phyloP scores from a whole-genome alignment of 2,888 invertebrate genomes.

The Philaethria dido region DNA sequence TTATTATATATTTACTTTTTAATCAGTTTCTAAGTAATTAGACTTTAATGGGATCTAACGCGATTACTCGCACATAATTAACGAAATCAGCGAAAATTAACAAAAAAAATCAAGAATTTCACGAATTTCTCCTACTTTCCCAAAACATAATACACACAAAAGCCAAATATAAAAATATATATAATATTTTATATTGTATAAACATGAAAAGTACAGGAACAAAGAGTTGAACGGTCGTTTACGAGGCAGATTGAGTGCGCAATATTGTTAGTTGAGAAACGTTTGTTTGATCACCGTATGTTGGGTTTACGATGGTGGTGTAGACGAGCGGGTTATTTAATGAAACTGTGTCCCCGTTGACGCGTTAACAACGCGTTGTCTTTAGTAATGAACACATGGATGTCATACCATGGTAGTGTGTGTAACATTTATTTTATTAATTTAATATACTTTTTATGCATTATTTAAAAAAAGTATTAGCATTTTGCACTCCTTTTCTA shows the following conservation, averaged over 20 bases:
- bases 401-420: too few species aligned
- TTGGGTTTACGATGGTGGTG: constrained; percentile 15
- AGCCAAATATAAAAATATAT: not conserved
- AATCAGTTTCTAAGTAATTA: not conserved
- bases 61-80: not conserved
- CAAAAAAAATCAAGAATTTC: not conserved
- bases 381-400: too few species aligned
- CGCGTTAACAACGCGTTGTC: too few species aligned
- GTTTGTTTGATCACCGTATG: constrained; percentile 39
- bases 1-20: not conserved
- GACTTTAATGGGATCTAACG: not conserved
- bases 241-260: constrained; percentile 36
- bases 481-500: too few species aligned
- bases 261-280: constrained; percentile 41
- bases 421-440: too few species aligned
- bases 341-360: not conserved
- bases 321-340: constrained; percentile 26
- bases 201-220: constrained; percentile 26
- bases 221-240: constrained; percentile 29
- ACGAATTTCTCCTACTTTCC: not conserved
- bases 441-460: too few species aligned
- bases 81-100: not conserved
- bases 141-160: not conserved
- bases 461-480: too few species aligned
- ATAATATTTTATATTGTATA: constrained; percentile 6